These are phyloP conservation scores for Oenanthe oenanthe DNA, from an alignment of 2,113 vertebrate species.

Conservation along the genomic window DNA sequence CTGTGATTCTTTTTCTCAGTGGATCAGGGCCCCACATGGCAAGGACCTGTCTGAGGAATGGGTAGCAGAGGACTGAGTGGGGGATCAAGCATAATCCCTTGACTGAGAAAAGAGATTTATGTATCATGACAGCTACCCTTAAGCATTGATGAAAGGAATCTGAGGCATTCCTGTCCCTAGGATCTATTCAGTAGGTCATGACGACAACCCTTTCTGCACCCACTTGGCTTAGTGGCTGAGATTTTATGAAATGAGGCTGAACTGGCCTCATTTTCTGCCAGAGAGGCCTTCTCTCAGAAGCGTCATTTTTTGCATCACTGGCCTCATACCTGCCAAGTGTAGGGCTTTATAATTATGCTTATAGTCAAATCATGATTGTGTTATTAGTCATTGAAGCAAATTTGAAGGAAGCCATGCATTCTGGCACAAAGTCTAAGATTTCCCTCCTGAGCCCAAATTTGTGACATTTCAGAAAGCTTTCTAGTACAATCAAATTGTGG, in stretches of 20 bases:
- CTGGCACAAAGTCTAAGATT: conserved; percentile 11
- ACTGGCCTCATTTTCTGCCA: not conserved
- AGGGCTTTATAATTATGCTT: not conserved
- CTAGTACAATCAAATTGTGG: not conserved
- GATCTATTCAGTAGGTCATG: fast-evolving
- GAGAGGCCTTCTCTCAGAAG: not conserved
- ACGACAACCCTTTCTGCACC: not conserved
- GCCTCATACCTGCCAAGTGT: not conserved
- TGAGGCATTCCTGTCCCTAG: not conserved
- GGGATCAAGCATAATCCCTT: fast-evolving
- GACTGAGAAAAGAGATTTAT: not conserved
- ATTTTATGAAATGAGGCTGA: not conserved
- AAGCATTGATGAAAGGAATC: not conserved
- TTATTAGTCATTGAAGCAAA: conserved; percentile 5
- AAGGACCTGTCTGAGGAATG: not conserved
- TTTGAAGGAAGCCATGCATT: not conserved
- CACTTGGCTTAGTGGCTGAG: fast-evolving
- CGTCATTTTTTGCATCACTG: not conserved
- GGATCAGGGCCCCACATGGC: fast-evolving
- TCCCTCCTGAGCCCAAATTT: not conserved
- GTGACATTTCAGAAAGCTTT: conserved; percentile 27
- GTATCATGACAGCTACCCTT: not conserved
- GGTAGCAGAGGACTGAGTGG: not conserved
- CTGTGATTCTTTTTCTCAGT: not conserved
- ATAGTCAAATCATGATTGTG: not conserved